A percentile compares a stretch with the other conserved stretches of the same genome.
phyloP scores from a whole-genome alignment of 2,797 vertebrate genomes.

The Rhinichthys osculus region DNA sequence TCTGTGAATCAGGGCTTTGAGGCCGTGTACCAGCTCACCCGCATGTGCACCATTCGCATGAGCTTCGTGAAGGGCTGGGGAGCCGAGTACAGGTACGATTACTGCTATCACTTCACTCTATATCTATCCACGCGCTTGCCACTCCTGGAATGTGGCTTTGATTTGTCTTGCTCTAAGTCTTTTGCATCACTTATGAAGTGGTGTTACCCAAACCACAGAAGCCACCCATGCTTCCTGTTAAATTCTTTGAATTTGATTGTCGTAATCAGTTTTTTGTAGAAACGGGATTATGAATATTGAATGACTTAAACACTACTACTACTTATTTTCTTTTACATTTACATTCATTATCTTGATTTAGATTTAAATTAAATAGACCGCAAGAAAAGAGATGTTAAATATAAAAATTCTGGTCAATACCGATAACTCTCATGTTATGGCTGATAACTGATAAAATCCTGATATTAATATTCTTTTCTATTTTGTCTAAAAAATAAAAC shows the following conservation, averaged over 20 bases:
- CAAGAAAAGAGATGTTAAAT: not conserved
- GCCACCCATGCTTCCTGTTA: not conserved
- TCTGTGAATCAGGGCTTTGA: conserved; percentile 99
- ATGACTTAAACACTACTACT: not conserved
- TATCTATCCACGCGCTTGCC: not conserved
- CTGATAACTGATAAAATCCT: not conserved
- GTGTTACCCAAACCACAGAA: conserved; percentile 32
- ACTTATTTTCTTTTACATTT: not conserved
- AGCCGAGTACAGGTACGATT: conserved; percentile 93
- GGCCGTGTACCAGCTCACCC: conserved; percentile 96
- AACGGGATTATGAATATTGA: not conserved
- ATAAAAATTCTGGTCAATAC: not conserved
- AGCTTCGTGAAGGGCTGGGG: conserved; percentile 99
- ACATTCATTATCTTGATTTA: not conserved
- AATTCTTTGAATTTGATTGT: conserved; percentile 14
- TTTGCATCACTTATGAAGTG: conserved; percentile 35
- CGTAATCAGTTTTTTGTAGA: not conserved
- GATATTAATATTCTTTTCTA: not conserved
- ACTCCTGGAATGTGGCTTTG: conserved; percentile 21
- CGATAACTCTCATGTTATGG: not conserved
- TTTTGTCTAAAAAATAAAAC: not conserved
- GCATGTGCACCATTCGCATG: conserved; percentile 99
- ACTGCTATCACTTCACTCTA: conserved; percentile 1
- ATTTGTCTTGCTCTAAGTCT: conserved; percentile 1
- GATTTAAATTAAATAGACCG: not conserved